Conservation (phyloP, 1,140 invertebrate species). For the Chironomus tepperi region DNA sequence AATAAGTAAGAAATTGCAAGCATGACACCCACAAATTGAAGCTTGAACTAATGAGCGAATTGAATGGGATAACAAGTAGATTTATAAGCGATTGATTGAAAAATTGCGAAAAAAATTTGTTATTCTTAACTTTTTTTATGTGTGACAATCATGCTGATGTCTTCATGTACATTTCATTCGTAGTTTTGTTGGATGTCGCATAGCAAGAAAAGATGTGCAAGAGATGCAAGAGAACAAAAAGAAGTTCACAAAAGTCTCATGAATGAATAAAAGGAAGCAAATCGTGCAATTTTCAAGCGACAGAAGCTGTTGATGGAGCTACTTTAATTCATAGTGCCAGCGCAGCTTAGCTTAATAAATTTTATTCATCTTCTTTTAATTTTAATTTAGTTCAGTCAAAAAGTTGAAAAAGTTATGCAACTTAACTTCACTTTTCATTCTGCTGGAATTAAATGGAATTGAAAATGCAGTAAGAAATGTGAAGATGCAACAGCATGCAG, state of each 20-base stretch:
- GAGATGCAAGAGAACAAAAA: not conserved
- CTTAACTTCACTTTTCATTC: not conserved
- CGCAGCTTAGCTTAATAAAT: not conserved
- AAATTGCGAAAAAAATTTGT: constrained; percentile 1
- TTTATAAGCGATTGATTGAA: not conserved
- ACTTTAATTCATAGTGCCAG: not conserved
- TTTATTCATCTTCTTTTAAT: not conserved
- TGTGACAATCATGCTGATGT: not conserved
- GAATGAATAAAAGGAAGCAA: not conserved
- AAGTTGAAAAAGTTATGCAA: not conserved
- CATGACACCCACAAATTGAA: not conserved
- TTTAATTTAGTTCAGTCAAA: not conserved
- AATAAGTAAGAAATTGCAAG: not conserved
- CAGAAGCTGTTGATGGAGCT: not conserved
- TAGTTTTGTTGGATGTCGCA: not conserved
- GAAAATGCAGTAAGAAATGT: not conserved
- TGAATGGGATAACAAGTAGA: not conserved
- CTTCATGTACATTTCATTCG: not conserved
- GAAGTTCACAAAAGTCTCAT: not conserved
- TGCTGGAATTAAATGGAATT: not conserved
- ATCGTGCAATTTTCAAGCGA: not conserved
- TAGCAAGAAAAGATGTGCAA: too few relatives aligned
- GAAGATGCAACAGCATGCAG: constrained; percentile 6
- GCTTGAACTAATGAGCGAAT: not conserved
- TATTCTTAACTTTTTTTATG: not conserved